These are phyloP conservation scores for Pediacus dermestoides DNA, from an alignment of 2,888 invertebrate genomes.

Conservation along the genomic window DNA sequence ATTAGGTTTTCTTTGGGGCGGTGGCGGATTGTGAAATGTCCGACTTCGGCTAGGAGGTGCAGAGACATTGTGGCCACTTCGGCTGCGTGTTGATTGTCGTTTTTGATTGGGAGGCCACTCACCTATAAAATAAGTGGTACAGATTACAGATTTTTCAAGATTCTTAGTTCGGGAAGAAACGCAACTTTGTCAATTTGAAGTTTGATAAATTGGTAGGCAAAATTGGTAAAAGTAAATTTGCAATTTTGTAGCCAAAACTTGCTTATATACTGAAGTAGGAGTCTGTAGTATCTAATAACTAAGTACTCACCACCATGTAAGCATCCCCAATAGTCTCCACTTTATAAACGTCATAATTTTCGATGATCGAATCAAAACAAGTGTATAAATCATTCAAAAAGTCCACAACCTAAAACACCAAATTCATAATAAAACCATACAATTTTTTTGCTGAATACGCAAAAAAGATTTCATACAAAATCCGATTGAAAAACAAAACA, in stretches of 20 bases:
- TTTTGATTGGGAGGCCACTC: constrained; percentile 83
- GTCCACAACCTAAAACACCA: constrained; percentile 74
- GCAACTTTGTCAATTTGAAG: too few species aligned
- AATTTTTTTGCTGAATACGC: neutral
- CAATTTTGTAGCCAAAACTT: too few species aligned
- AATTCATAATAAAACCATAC: constrained; percentile 2
- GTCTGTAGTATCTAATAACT: too few species aligned
- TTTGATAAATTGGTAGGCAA: too few species aligned
- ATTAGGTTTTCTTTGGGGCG: constrained; percentile 79
- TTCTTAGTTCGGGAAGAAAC: too few species aligned
- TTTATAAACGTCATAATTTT: constrained; percentile 90
- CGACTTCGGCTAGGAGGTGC: constrained; percentile 76
- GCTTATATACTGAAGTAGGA: too few species aligned
- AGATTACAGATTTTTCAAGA: neutral
- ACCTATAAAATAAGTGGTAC: constrained; percentile 55
- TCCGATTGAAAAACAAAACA: too few species aligned
- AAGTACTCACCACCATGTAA: constrained; percentile 87
- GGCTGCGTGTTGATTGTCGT: constrained; percentile 85
- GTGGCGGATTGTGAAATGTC: constrained; percentile 84
- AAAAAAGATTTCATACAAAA: constrained; percentile 3
- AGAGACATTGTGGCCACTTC: constrained; percentile 94
- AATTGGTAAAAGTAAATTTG: too few species aligned
- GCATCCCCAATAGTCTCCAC: constrained; percentile 91
- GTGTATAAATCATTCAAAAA: constrained; percentile 93
- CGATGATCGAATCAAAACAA: constrained; percentile 90